Conservation (phyloP, 2,797 vertebrate species). For the Glossophaga mutica region DNA sequence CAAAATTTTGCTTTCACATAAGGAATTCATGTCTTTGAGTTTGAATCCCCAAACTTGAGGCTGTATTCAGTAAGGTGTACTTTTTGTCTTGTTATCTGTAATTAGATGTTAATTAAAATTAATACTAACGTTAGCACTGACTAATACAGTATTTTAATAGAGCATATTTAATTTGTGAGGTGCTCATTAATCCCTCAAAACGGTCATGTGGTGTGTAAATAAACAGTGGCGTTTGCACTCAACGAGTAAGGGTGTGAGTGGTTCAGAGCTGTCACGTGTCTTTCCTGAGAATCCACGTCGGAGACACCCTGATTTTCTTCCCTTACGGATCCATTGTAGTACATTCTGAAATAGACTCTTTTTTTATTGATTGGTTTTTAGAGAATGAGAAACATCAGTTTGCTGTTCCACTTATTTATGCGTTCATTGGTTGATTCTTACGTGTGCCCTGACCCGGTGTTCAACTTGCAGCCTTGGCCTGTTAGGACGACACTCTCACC, state of each 20-base stretch:
- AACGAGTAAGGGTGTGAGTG: background rate
- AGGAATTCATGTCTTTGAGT: background rate
- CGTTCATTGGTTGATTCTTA: background rate
- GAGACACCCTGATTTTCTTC: background rate
- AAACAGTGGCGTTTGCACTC: background rate
- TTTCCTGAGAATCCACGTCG: background rate
- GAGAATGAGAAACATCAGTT: background rate
- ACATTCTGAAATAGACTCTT: background rate
- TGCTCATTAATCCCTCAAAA: background rate
- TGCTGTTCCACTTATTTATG: background rate
- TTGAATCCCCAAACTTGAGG: conserved; percentile 21
- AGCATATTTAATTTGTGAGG: background rate
- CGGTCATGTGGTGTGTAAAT: background rate
- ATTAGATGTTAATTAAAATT: background rate
- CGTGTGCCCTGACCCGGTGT: background rate
- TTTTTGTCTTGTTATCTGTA: background rate
- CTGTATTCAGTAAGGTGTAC: conserved; percentile 26
- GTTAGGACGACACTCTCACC: background rate
- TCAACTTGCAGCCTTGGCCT: background rate
- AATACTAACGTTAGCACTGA: background rate
- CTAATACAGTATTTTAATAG: background rate
- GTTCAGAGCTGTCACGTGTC: background rate
- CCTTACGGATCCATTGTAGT: background rate
- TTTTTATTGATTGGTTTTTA: background rate
- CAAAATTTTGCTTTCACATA: background rate